Conservation (phyloP, 1,140 invertebrate species). For the Drosophila triauraria region DNA sequence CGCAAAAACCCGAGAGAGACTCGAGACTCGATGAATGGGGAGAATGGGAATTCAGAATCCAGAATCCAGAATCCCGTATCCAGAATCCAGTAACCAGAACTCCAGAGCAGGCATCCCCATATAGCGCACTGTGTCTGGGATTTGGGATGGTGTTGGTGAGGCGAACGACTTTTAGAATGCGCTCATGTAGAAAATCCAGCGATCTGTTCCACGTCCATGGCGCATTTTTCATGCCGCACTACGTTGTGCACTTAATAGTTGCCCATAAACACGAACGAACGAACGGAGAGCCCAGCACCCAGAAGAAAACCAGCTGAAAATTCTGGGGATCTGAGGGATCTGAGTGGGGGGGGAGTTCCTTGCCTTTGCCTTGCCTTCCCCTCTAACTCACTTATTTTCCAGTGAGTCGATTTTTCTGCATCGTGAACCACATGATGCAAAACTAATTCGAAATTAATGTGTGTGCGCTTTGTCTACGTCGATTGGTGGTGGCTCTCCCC, state of each 20-base stretch:
- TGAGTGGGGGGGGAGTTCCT: not conserved
- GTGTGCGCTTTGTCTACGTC: conserved; percentile 80
- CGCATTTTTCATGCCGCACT: conserved; percentile 78
- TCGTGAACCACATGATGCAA: conserved; percentile 84
- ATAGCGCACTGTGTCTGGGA: conserved; percentile 1
- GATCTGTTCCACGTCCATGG: conserved; percentile 82
- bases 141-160: conserved; percentile 3
- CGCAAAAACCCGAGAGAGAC: conserved; percentile 34
- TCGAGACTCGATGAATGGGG: conserved; percentile 46
- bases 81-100: not conserved
- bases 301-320: conserved; percentile 43
- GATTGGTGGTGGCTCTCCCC: conserved; percentile 36
- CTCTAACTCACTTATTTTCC: conserved; percentile 17
- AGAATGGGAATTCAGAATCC: conserved; percentile 18
- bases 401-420: conserved; percentile 80
- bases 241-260: conserved; percentile 82
- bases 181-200: conserved; percentile 82
- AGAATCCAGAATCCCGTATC: conserved; percentile 1
- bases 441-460: conserved; percentile 84
- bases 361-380: not conserved
- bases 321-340: conserved; percentile 16
- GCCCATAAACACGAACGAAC: conserved; percentile 67
- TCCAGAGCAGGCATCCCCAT: conserved; percentile 2
- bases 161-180: conserved; percentile 70
- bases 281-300: conserved; percentile 7